A percentile compares a stretch with the other conserved stretches of the same genome.
phyloP scores from a whole-genome alignment of 2,797 vertebrate genomes.

The Eulemur mongoz region DNA sequence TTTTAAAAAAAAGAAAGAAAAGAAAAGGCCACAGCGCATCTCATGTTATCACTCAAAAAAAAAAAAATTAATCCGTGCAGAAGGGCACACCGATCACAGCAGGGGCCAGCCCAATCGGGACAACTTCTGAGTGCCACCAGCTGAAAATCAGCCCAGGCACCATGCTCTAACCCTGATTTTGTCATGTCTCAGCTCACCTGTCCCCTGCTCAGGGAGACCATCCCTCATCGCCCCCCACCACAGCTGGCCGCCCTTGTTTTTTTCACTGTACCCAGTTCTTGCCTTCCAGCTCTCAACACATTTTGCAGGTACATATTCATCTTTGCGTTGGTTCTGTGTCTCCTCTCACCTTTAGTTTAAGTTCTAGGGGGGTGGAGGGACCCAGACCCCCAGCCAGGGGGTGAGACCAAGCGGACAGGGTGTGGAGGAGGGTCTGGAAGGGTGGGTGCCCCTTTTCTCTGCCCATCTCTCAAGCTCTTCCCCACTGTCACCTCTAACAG shows the following conservation, averaged over 20 bases:
- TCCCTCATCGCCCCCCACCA: neutral
- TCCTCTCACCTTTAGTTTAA: neutral
- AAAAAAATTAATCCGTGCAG: neutral
- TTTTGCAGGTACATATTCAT: neutral
- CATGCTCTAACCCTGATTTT: too few relatives aligned
- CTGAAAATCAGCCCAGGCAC: neutral
- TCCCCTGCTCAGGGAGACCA: neutral
- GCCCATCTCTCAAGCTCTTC: neutral
- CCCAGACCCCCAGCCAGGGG: neutral
- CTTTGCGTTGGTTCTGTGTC: neutral
- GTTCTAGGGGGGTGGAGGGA: neutral
- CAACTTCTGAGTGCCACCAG: too few relatives aligned
- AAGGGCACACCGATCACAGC: fast-evolving
- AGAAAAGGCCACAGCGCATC: neutral
- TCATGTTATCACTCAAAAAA: neutral
- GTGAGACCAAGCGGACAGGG: neutral
- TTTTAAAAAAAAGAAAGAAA: neutral
- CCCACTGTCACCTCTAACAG: neutral
- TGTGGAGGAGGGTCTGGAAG: neutral
- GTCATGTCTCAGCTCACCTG: neutral
- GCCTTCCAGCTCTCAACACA: neutral
- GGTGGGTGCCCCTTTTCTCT: neutral
- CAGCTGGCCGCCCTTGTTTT: neutral
- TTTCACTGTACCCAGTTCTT: neutral
- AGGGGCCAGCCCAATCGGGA: neutral